Percentiles rank a stretch among this genome's conserved stretches.
Evolutionary conservation across 2,888 invertebrate genomes (phyloP).

Genomic region (Aphodius sticticus): DNA sequence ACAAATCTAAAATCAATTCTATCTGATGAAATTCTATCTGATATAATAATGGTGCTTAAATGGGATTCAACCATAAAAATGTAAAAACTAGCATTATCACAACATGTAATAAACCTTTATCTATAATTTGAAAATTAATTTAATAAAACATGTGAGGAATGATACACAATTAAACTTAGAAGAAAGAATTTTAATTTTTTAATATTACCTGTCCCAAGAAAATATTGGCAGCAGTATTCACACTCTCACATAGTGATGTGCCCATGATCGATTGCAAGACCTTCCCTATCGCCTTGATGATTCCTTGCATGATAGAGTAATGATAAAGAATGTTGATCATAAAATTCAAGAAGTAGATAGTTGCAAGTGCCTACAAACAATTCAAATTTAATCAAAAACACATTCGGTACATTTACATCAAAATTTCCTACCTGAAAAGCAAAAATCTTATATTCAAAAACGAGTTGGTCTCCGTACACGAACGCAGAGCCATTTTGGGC

Average conservation of each 20-base stretch:
- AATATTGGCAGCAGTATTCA: conserved; percentile 91
- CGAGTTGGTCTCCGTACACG: conserved; percentile 79
- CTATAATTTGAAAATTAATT: too few species aligned
- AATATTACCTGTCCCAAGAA: conserved; percentile 87
- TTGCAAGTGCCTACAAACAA: conserved; percentile 74
- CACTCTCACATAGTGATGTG: conserved; percentile 94
- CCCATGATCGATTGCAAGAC: conserved; percentile 75
- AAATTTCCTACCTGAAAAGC: conserved; percentile 79
- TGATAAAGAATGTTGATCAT: conserved; percentile 89
- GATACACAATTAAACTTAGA: too few species aligned
- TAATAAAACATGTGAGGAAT: too few species aligned
- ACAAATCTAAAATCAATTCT: too few species aligned
- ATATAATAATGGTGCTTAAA: too few species aligned
- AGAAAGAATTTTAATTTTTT: neutral
- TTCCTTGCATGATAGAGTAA: conserved; percentile 86
- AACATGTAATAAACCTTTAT: too few species aligned
- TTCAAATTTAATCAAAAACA: conserved; percentile 11
- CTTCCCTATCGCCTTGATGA: conserved; percentile 83
- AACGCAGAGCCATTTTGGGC: conserved; percentile 83
- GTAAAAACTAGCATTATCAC: too few species aligned
- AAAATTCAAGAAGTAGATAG: conserved; percentile 94
- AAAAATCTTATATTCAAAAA: conserved; percentile 70
- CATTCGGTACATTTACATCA: neutral
- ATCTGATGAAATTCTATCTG: too few species aligned
- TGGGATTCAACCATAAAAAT: too few species aligned